Base-by-base conservation (phyloP, 2,113 vertebrate species). In the Saccopteryx bilineata region DNA sequence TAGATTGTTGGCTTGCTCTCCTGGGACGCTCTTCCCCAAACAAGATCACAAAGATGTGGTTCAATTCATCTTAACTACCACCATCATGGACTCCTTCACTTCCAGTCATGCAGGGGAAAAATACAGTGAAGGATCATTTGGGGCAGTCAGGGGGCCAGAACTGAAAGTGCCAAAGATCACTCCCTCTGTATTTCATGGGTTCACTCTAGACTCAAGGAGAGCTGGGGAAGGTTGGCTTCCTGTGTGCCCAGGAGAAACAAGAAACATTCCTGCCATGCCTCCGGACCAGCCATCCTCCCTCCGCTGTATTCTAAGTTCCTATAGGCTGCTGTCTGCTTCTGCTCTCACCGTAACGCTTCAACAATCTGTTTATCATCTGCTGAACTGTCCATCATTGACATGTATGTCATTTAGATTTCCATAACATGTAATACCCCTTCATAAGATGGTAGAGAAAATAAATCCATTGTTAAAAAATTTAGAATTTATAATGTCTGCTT, bases 271-370 rank as follows among this genome's bases (percentile, higher is more conserved):
- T 12, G 31, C 56, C 71, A n/a, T 31, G 26, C 4, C 9, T 4
- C 5, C 19, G 2, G 9, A 19, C 5, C 18, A 8, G 9, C 18
- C 24, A 7, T 5, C 46, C 3, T 63, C 18, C 23, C 9, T 68
- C 60, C 56, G 0, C 19, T 23, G 3, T 18, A 9, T 0, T 7
- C 54, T 33, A 0, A 26, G 61, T 12, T 24, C 26, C 9, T 2
- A 2, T 0, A 13, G 5, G 5, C 54, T 65, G 0, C 0, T n/a
- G 6, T 60, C 54, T 86, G 52, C 19, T 63, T 80, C 18, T 28
- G 4, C 4, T 1, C 5, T 28, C 11, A 0, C 69, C 2, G 1
- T 23, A 9, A 5, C 0, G 2, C 2, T n/a, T 52, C 50, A 52
- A 6, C 13, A 11, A 28, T 19, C 7, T 11, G 8, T 3, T 50